phyloP scores from a whole-genome alignment of 2,888 invertebrate species.

The Conus canariensis region DNA sequence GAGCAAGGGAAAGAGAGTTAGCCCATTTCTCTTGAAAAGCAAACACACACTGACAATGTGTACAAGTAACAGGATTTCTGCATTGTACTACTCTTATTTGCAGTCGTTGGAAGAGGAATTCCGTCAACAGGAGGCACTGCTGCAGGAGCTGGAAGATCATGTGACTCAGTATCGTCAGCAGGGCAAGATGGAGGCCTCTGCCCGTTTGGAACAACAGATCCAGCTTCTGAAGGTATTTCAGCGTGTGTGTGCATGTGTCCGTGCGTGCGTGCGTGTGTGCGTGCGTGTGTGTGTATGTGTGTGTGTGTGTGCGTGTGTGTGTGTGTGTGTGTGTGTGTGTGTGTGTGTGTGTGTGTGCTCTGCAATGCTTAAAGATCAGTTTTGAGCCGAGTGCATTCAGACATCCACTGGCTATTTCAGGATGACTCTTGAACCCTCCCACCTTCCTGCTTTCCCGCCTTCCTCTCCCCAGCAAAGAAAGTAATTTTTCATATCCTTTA shows the following conservation, averaged over 20 bases:
- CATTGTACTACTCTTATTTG: neutral
- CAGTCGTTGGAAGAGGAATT: conserved; percentile 87
- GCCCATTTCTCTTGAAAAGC: no score
- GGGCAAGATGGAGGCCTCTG: conserved; percentile 89
- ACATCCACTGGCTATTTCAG: no score
- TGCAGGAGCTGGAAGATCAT: conserved; percentile 84
- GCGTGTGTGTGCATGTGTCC: neutral
- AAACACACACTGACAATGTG: no score
- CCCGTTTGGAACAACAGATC: conserved; percentile 87
- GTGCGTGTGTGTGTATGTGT: neutral
- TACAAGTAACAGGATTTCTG: no score
- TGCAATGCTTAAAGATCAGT: no score
- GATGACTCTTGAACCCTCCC: no score
- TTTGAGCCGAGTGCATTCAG: no score
- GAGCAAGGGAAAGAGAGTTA: no score
- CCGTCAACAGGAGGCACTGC: conserved; percentile 84
- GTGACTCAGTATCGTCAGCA: conserved; percentile 85
- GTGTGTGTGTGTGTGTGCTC: no score
- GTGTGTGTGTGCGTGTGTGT: neutral
- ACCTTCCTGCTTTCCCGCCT: no score
- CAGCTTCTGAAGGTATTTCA: conserved; percentile 82
- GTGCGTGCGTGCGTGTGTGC: neutral
- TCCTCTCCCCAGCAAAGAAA: no score
- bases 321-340: neutral
- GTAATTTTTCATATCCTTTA: no score